Percentiles rank a stretch among this genome's conserved stretches.
Evolutionary conservation across 2,113 vertebrate genomes (phyloP).

Genomic region (Quiscalus mexicanus): DNA sequence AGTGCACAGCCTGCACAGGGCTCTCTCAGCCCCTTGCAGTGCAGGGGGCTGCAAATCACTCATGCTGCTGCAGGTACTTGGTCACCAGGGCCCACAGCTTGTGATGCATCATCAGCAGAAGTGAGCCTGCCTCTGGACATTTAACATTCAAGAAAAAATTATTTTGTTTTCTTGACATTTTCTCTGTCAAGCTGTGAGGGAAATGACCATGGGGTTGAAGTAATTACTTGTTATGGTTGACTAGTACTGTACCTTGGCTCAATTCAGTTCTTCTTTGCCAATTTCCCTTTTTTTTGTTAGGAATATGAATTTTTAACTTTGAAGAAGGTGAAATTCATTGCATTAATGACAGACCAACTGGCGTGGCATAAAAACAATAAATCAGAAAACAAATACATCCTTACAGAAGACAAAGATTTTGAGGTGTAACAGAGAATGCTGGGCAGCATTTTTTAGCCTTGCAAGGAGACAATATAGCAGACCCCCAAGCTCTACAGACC

Average conservation of each 20-base stretch:
- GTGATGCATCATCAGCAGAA: background rate
- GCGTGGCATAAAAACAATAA: background rate
- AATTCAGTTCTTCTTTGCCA: background rate
- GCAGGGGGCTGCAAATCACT: background rate
- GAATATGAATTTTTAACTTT: background rate
- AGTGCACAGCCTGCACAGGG: background rate
- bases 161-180: background rate
- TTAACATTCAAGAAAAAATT: background rate
- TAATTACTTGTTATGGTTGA: constrained; percentile 37
- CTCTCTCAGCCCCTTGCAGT: background rate
- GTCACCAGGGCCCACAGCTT: background rate
- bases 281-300: background rate
- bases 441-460: background rate
- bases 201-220: constrained; percentile 19
- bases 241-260: constrained; percentile 11
- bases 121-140: background rate
- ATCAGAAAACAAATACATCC: background rate
- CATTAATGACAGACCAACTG: background rate
- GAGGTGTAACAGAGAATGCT: background rate
- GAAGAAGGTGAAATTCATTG: background rate
- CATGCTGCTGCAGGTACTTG: rapidly evolving
- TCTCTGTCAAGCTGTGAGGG: constrained; percentile 16
- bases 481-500: background rate
- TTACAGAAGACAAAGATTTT: background rate
- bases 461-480: background rate